Evolutionary conservation across 2,113 vertebrate species (phyloP), one percentile per base, ranked within the genome.

Genomic region (Sorex fumeus): DNA sequence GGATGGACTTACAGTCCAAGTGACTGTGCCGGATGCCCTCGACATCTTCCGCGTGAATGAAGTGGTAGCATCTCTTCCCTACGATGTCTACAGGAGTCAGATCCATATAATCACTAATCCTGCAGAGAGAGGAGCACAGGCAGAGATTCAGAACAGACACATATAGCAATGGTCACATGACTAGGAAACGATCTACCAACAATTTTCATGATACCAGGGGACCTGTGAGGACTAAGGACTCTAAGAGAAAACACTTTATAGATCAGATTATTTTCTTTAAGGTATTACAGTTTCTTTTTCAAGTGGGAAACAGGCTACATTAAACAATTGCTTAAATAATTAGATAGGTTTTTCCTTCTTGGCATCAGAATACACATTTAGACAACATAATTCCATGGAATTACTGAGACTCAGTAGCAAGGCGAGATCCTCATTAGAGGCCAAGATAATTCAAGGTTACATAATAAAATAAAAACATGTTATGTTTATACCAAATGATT

Each of bases 61-160:
- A 99, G 96, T 99, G 99, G 98, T 99, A 99, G 95, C 99, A 99
- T 97, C 99, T 98, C 97, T 99, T 99, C 89, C 99, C 99, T 97
- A 99, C 99, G 0, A 99, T 98, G 98, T 99, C 99, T 96, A 99
- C 99, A 34, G 99, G 98, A 74, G 98, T 99, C 97, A 99, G 98
- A 97, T 99, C 99, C 99, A 99, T 99, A 97, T 99, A 99, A 97
- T 99, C 99, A 34, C 98, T 99, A 98, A 99, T 99, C 98, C 99
- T 99, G 96, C 62, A 97, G 96, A 53, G 50, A 93, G 95, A 97
- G 87, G 93, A 90, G 87, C 27, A 93, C 8, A 96, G 87, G 21
- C 81, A 79, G 53, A 96, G 90, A 96, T 94, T 97, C 74, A 95
- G 96, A 90, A 95, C 95, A 70, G n/a, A 21, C 67, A 88, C 90